Base-by-base conservation (phyloP, 2,888 invertebrate species). In the Nymphalis urticae region DNA sequence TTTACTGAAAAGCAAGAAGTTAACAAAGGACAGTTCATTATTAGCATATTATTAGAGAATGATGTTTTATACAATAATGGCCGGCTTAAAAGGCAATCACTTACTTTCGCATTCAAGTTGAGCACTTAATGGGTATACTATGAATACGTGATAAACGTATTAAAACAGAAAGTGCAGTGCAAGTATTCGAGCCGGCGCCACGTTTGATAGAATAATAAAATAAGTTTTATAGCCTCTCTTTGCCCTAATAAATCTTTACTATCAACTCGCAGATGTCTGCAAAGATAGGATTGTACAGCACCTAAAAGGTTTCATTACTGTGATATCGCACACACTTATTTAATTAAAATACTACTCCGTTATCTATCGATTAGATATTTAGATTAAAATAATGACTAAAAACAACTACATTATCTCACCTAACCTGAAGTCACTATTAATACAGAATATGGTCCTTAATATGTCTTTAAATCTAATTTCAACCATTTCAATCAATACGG, bases 181-280 rank as follows among this genome's bases (percentile, higher is more conserved):
- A 66, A 71, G 71, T 69, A 61, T 71, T 68, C 61, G 59, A 64
- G 66, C 65, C 54, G 65, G 70, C 68, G 67, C 68, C 67, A 62
- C 62, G 68, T 75, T 86, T 85, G 84, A 87, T 86, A 83, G 85
- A 87, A 86, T 84, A 86, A 86, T 86, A 87, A 86, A 87, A 79
- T 80, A 80, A 82, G 83, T 86, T 87, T 85, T 85, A 87, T 86
- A 82, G 82, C 81, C 79, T 82, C 82, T 83, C 81, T 79, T 80
- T 76, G 80, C 78, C 73, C 75, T 82, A 80, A 86, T 87, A 85
- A 85, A 86, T 85, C 82, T 51, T 66, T 61, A 50, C 56, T 54
- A 69, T 66, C 66, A 51, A 68, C 59, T 68, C 27, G 48, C 54
- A 53, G 47, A 66, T 56, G 60, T 27, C 59, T 19, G 13, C 50